A percentile compares a stretch with the other conserved stretches of the same genome.
Evolutionary conservation across 2,113 vertebrate species (phyloP).

Genomic region (Ageneiosus marmoratus): DNA sequence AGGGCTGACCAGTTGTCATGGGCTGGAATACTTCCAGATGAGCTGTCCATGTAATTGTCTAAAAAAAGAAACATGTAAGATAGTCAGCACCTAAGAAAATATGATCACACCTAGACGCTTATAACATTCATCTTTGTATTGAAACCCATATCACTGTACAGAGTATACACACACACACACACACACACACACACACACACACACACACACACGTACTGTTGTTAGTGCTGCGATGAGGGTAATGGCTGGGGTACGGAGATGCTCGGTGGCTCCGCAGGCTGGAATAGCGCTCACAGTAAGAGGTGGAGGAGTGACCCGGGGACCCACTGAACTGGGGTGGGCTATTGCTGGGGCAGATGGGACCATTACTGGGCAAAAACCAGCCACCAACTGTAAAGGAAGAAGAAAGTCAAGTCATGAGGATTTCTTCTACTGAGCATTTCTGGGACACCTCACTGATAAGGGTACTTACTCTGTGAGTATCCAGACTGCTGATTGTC

Average conservation of each 20-base stretch:
- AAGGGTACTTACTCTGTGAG: conserved; percentile 72
- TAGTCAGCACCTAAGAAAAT: neutral
- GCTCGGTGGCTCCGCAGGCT: conserved; percentile 73
- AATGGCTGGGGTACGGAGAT: conserved; percentile 75
- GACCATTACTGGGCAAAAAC: conserved; percentile 75
- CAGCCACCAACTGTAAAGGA: conserved; percentile 73
- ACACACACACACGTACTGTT: conserved; percentile 65
- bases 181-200: too few relatives aligned
- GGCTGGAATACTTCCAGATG: conserved; percentile 63
- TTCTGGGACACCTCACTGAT: neutral
- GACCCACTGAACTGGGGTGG: conserved; percentile 74
- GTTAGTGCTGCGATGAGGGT: conserved; percentile 72
- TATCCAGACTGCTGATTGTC: conserved; percentile 77
- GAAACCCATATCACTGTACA: neutral
- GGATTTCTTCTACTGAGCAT: neutral
- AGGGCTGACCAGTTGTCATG: conserved; percentile 79
- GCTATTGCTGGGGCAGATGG: conserved; percentile 77
- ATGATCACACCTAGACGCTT: too few relatives aligned
- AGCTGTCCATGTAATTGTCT: conserved; percentile 80
- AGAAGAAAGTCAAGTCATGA: neutral
- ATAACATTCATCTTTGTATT: neutral
- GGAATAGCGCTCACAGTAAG: conserved; percentile 80
- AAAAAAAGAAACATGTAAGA: conserved; percentile 13
- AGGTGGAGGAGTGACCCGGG: conserved; percentile 70
- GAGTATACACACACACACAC: neutral